Conservation (phyloP, 2,888 invertebrate species). For the Tryphoninae sp. region DNA sequence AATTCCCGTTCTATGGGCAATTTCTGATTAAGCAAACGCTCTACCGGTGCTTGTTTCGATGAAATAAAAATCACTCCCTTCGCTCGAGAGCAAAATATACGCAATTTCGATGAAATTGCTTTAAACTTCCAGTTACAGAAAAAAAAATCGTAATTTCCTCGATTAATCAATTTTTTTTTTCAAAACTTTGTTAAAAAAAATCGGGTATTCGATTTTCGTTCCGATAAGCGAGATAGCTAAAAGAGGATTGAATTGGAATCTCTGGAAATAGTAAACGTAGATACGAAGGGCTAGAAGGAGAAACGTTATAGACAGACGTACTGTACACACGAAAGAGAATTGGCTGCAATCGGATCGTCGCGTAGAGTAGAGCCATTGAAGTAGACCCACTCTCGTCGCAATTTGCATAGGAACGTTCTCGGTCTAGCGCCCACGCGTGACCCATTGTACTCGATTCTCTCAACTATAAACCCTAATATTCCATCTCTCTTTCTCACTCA, state of each 20-base stretch:
- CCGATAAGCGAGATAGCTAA: slow-evolving; percentile 15
- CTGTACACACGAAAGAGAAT: slow-evolving; percentile 20
- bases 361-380: slow-evolving; percentile 33
- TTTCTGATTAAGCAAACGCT: too few species aligned
- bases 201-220: not conserved
- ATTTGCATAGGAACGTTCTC: slow-evolving; percentile 59
- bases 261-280: not conserved
- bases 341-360: slow-evolving; percentile 35
- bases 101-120: too few species aligned
- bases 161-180: too few species aligned
- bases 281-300: not conserved
- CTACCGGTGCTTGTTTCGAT: too few species aligned
- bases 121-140: too few species aligned
- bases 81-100: too few species aligned
- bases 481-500: slow-evolving; percentile 20
- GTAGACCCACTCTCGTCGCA: slow-evolving; percentile 45
- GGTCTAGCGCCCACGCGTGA: slow-evolving; percentile 56
- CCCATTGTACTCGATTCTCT: slow-evolving; percentile 58
- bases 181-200: too few species aligned
- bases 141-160: too few species aligned
- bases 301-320: not conserved
- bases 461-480: slow-evolving; percentile 42
- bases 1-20: too few species aligned
- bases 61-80: too few species aligned
- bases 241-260: slow-evolving; percentile 39